Evolutionary conservation across 2,113 vertebrate genomes (phyloP).

Genomic region (Dolichotis patagonum): DNA sequence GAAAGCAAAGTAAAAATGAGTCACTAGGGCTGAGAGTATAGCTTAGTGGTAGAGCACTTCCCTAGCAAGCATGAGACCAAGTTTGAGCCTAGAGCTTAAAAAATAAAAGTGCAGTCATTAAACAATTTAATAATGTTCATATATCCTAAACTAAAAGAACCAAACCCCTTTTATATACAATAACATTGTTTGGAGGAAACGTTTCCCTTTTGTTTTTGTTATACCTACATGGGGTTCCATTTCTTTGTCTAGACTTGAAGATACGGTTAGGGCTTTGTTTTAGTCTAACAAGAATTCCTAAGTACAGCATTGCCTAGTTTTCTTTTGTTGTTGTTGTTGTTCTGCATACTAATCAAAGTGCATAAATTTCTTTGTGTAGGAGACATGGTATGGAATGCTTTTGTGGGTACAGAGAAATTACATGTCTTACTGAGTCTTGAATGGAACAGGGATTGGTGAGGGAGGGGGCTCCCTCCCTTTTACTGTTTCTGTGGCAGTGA

Average conservation of each 20-base stretch:
- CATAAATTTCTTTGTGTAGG: neutral
- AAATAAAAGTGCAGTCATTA: neutral
- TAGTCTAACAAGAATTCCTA: neutral
- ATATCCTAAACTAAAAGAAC: neutral
- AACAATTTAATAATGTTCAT: neutral
- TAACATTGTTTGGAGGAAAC: neutral
- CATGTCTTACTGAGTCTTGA: neutral
- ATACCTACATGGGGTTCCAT: neutral
- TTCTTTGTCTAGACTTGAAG: slow-evolving; percentile 27
- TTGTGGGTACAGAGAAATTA: neutral
- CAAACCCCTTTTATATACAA: neutral
- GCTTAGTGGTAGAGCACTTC: neutral
- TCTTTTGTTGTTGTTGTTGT: neutral
- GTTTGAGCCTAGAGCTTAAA: neutral
- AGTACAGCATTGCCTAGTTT: neutral
- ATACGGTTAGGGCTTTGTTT: neutral
- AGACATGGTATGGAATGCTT: rapidly evolving
- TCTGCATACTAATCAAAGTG: neutral
- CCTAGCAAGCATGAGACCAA: neutral
- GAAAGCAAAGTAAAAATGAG: neutral
- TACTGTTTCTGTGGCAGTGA: neutral
- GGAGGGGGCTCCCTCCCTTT: neutral
- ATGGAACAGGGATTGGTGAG: neutral
- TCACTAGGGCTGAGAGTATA: neutral
- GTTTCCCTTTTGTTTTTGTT: slow-evolving; percentile 8